Conservation (phyloP, 2,797 vertebrate species). For the Acanthurus lineatus region DNA sequence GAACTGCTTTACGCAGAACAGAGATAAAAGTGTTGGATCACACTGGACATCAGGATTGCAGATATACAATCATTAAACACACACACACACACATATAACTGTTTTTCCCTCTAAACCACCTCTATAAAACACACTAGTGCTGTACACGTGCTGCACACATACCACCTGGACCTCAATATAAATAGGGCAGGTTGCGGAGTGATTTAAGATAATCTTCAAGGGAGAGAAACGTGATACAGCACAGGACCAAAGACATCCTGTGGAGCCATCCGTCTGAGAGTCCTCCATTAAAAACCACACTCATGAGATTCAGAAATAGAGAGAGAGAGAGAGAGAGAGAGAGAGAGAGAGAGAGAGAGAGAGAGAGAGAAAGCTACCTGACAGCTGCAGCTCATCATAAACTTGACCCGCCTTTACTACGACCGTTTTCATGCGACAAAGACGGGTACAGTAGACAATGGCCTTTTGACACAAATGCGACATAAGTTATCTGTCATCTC, state of each 20-base stretch:
- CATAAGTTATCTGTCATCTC: neutral
- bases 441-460: neutral
- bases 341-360: neutral
- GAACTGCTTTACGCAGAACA: conserved; percentile 54
- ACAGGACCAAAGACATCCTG: conserved; percentile 70
- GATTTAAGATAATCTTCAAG: conserved; percentile 68
- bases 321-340: neutral
- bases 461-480: neutral
- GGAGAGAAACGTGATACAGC: conserved; percentile 68
- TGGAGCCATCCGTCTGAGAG: conserved; percentile 55
- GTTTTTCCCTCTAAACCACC: conserved; percentile 32
- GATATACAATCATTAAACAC: conserved; percentile 51
- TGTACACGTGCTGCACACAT: neutral
- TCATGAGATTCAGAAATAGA: conserved; percentile 10
- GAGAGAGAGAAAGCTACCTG: conserved; percentile 42
- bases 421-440: conserved; percentile 13
- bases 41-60: conserved; percentile 43
- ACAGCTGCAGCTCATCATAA: conserved; percentile 69
- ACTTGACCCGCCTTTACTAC: conserved; percentile 22
- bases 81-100: conserved; percentile 3
- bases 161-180: conserved; percentile 54
- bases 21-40: conserved; percentile 63
- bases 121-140: conserved; percentile 5
- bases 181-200: conserved; percentile 55
- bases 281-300: conserved; percentile 73